These are phyloP conservation scores for Coboldia fuscipes DNA, from an alignment of 1,140 invertebrate genomes.

Conservation along the genomic window DNA sequence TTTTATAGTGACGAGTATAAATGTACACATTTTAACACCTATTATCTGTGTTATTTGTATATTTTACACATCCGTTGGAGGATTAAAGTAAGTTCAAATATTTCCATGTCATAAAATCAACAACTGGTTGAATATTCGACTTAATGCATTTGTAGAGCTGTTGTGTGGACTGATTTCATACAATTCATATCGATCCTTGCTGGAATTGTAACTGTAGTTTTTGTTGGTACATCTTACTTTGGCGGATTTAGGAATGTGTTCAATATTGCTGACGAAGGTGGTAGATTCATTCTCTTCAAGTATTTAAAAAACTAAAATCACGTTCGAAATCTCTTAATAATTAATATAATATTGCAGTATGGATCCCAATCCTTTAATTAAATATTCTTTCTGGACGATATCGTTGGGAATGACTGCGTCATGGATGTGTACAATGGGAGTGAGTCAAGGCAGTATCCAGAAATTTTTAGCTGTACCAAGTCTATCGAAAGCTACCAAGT, in stretches of 20 bases:
- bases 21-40: conserved; percentile 37
- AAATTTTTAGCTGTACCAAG: conserved; percentile 30
- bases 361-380: conserved; percentile 26
- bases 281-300: conserved; percentile 33
- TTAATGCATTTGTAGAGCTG: conserved; percentile 45
- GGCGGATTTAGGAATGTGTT: conserved; percentile 34
- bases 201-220: conserved; percentile 37
- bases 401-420: conserved; percentile 29
- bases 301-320: too few relatives aligned
- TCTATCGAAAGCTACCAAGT: conserved; percentile 25
- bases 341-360: too few relatives aligned
- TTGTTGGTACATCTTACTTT: conserved; percentile 35
- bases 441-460: conserved; percentile 35
- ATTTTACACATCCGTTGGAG: conserved; percentile 43
- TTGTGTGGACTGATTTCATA: conserved; percentile 51
- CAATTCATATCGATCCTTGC: conserved; percentile 47
- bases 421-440: conserved; percentile 27
- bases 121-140: not conserved
- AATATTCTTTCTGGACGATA: conserved; percentile 35
- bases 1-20: conserved; percentile 43
- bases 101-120: not conserved
- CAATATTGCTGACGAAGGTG: conserved; percentile 23
- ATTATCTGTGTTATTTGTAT: conserved; percentile 53
- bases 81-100: conserved; percentile 4
- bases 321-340: too few relatives aligned